Base-by-base conservation (phyloP, 2,888 invertebrate genomes). In the Cataglyphis altisquamis region DNA sequence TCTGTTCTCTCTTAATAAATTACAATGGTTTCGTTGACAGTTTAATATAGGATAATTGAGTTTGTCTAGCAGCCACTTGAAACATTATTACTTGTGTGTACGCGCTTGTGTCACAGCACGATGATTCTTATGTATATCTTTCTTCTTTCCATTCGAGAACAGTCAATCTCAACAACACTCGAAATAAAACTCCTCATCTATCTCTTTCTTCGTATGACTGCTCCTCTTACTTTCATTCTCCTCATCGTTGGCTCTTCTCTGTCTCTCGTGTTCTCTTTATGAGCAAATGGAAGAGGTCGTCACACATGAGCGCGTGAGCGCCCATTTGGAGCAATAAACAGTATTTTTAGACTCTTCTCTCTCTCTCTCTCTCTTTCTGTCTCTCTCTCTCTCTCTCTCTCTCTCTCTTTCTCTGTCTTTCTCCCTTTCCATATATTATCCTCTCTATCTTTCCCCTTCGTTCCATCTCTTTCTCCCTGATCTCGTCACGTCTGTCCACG, bases 271-370 rank as follows among this genome's bases (percentile, higher is more conserved):
- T 84, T 72, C 84, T 85, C 87, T 90, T 85, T 87, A 90, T 81
- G 90, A 87, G 86, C 81, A 88, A 88, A 86, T 90, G 82, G 86
- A 90, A 86, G 90, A 90, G 90, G 90, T 89, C 88, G 89, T 91
- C 89, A 93, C 91, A 90, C 91, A 92, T 93, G 93, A 93, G 89
- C 92, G 92, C 92, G 90, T 90, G 92, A 90, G 84, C 91, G 92
- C 90, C 89, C 92, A 93, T 94, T 92, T 92, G 87, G 92, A 94
- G 91, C 93, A 91, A 84, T 86, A 83, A 73, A 88, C 86, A 89
- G 86, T 92, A 92, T 92, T 92, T 92, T 92, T 92, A 92, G 92
- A 91, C 86, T 89, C 84, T 63, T 73, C 67, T 81, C 77, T 84
- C 80, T 32, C 70, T 81, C 80, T 81, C 25, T 62, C 41, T 39